Base-by-base conservation (phyloP, 2,113 vertebrate genomes). In the Mobula birostris region DNA sequence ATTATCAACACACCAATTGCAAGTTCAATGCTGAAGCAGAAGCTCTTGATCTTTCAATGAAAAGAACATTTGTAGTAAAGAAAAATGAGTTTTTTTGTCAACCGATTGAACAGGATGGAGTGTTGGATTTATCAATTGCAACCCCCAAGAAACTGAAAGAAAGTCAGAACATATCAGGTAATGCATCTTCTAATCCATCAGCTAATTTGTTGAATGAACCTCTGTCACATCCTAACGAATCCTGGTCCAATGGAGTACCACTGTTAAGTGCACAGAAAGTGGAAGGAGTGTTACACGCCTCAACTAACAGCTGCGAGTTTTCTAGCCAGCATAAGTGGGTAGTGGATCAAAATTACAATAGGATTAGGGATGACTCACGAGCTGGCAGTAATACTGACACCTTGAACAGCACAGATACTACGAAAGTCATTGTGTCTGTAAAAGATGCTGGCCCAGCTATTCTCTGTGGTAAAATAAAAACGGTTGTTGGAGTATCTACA, bases 401-500 rank as follows among this genome's bases (percentile, higher is more conserved):
- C 8, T 97, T 98, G 95, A 98, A 98, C 95, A 97, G 98, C 91
- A 98, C 98, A 8, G 98, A 99, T 97, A 98, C 98, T 0, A 97
- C 99, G 96, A 99, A 99, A 96, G 99, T 99, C 94, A 99, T 99
- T 1, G 98, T 99, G 93, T 98, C 99, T 0, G 98, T 99, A 94
- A 99, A 99, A 96, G 99, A 99, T 0, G 97, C 98, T 1, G 97
- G 99, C 95, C 99, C 99, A 17, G 96, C 98, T 95, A 98, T 99
- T 95, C 98, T 99, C 96, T 99, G 99, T 70, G 98, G 98, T 94
- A 99, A 99, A 96, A 98, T 99, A 90, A 99, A 99, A 96, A 98
- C 98, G 94, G 97, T 99, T 68, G 99, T 98, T 0, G 98, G 98
- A 0, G 98, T 99, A 88, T 99, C 99, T 95, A 99, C 98, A 94